phyloP scores from a whole-genome alignment of 2,113 vertebrate genomes.

The Scomber scombrus region DNA sequence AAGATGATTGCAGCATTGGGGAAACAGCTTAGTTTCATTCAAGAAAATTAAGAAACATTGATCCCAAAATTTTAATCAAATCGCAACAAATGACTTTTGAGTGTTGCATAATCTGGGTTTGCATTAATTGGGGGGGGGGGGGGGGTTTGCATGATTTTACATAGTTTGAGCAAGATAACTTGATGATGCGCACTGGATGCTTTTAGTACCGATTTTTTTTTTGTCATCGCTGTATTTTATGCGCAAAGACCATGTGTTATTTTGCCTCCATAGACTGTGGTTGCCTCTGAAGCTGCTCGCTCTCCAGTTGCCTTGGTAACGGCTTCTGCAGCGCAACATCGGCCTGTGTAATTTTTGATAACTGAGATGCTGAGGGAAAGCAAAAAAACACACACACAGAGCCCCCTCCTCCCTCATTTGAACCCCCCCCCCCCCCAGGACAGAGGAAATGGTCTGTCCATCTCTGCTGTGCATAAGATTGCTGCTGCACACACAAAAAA shows the following conservation, averaged over 20 bases:
- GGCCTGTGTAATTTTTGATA: slow-evolving; percentile 77
- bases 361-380: slow-evolving; percentile 59
- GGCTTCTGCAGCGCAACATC: slow-evolving; percentile 89
- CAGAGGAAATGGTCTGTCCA: slow-evolving; percentile 57
- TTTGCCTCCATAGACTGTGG: slow-evolving; percentile 53
- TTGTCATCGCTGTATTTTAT: slow-evolving; percentile 48
- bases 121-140: background rate
- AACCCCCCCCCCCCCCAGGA: slow-evolving; percentile 15
- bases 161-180: slow-evolving; percentile 7
- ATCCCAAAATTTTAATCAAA: background rate
- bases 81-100: slow-evolving; percentile 22
- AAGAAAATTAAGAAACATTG: background rate
- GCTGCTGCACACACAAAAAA: slow-evolving; percentile 10
- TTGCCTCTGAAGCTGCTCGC: slow-evolving; percentile 84
- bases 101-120: background rate
- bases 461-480: slow-evolving; percentile 37
- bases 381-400: slow-evolving; percentile 33
- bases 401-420: background rate
- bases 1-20: background rate
- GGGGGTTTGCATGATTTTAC: slow-evolving; percentile 22
- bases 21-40: background rate
- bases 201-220: slow-evolving; percentile 17
- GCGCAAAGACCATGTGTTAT: slow-evolving; percentile 70
- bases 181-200: background rate
- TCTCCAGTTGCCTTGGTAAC: slow-evolving; percentile 93